Evolutionary conservation across 2,888 invertebrate species (phyloP).

Genomic region (Dicyrtomina minuta): DNA sequence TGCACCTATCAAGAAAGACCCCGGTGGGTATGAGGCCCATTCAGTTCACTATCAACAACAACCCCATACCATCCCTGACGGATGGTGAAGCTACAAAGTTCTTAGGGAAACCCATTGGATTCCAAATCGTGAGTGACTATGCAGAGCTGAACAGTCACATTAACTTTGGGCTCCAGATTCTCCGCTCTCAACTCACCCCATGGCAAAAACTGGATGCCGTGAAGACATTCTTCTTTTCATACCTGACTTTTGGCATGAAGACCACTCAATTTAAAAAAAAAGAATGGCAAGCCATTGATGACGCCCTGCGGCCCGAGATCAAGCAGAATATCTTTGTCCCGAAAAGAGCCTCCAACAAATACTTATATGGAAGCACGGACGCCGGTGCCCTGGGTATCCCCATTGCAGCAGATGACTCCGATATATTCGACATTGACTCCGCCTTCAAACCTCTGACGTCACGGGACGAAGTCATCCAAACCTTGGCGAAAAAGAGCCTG

Average conservation of each 20-base stretch:
- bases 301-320: constrained; percentile 14
- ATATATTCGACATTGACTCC: constrained; percentile 32
- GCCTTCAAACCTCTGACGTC: constrained; percentile 35
- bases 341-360: constrained; percentile 32
- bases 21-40: constrained; percentile 21
- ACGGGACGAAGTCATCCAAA: not conserved
- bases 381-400: constrained; percentile 33
- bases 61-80: not conserved
- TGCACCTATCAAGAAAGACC: constrained; percentile 37
- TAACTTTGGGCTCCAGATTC: constrained; percentile 27
- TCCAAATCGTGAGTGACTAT: constrained; percentile 47
- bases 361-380: constrained; percentile 36
- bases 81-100: constrained; percentile 51
- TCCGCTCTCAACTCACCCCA: constrained; percentile 42
- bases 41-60: constrained; percentile 1
- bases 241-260: constrained; percentile 29
- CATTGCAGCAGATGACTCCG: constrained; percentile 32
- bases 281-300: constrained; percentile 30
- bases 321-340: constrained; percentile 34
- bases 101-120: constrained; percentile 55
- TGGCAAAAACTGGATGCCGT: constrained; percentile 52
- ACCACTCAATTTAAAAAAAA: constrained; percentile 27
- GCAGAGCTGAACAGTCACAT: constrained; percentile 17
- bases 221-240: constrained; percentile 44
- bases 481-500: not conserved